Percentiles rank a stretch among this genome's conserved stretches.
phyloP scores from a whole-genome alignment of 1,140 invertebrate genomes.

The Latrodectus geometricus region DNA sequence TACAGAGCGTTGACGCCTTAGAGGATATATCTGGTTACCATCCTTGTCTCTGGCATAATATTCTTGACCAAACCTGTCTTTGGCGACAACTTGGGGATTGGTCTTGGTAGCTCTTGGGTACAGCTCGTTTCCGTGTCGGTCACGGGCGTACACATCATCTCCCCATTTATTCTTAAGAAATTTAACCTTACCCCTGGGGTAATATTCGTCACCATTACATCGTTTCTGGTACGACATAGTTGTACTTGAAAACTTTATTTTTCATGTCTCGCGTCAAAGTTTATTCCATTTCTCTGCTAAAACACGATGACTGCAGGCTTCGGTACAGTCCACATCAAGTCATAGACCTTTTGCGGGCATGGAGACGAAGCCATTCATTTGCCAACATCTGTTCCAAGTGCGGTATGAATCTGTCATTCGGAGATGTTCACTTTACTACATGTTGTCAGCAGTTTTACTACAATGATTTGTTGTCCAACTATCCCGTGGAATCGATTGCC shows the following conservation, averaged over 20 bases:
- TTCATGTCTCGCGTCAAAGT: neutral
- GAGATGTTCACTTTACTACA: neutral
- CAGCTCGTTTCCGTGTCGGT: neutral
- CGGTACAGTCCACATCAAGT: neutral
- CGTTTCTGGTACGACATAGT: conserved; percentile 5
- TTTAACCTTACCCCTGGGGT: neutral
- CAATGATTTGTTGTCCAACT: neutral
- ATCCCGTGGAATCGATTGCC: conserved; percentile 27
- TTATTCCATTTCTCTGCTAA: neutral
- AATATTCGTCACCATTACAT: conserved; percentile 20
- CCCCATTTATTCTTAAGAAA: neutral
- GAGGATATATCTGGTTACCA: conserved; percentile 18
- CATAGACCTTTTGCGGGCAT: neutral
- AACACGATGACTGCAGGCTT: neutral
- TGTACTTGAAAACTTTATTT: too few species aligned
- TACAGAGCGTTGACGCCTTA: too few species aligned
- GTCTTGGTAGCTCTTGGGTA: neutral
- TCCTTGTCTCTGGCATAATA: conserved; percentile 10
- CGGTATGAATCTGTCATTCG: neutral
- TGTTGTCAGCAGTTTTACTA: conserved; percentile 36
- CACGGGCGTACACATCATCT: neutral
- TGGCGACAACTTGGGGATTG: neutral
- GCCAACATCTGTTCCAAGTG: neutral
- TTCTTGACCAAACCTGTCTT: neutral
- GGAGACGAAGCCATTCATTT: neutral